Percentiles rank a stretch among this genome's conserved stretches.
phyloP scores from a whole-genome alignment of 2,113 vertebrate genomes.

The Lethenteron reissneri region DNA sequence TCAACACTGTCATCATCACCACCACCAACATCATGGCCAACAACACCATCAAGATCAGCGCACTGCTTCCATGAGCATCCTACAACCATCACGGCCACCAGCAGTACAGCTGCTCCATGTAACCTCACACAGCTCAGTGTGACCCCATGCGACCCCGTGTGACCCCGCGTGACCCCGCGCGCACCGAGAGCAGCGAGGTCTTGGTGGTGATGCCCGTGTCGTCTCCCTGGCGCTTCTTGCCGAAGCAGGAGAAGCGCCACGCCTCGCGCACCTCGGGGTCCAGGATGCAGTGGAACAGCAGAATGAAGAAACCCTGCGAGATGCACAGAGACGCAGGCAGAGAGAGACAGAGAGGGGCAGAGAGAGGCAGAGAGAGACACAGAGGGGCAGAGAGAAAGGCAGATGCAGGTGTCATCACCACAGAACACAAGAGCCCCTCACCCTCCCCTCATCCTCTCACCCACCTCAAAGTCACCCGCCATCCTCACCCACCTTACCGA shows the following conservation, averaged over 20 bases:
- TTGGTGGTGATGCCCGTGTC: slow-evolving; percentile 51
- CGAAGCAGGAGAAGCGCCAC: slow-evolving; percentile 55
- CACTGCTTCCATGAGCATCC: background rate
- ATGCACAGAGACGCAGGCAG: background rate
- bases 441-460: too few relatives aligned
- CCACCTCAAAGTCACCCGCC: too few relatives aligned
- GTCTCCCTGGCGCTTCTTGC: slow-evolving; percentile 50
- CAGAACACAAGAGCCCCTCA: too few relatives aligned
- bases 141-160: background rate
- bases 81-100: background rate
- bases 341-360: background rate
- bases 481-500: background rate
- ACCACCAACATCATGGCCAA: too few relatives aligned
- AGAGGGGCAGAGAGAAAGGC: background rate
- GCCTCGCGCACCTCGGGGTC: slow-evolving; percentile 65
- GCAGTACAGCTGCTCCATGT: background rate
- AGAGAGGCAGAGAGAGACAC: too few relatives aligned
- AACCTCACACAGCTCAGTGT: background rate
- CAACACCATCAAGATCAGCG: too few relatives aligned
- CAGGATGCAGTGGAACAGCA: slow-evolving; percentile 64
- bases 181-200: slow-evolving; percentile 33
- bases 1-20: too few relatives aligned
- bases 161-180: slow-evolving; percentile 12
- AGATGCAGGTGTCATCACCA: too few relatives aligned
- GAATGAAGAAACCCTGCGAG: slow-evolving; percentile 45